These are phyloP conservation scores for Helobdella robusta DNA, from an alignment of 2,888 invertebrate species.

Conservation along the genomic window DNA sequence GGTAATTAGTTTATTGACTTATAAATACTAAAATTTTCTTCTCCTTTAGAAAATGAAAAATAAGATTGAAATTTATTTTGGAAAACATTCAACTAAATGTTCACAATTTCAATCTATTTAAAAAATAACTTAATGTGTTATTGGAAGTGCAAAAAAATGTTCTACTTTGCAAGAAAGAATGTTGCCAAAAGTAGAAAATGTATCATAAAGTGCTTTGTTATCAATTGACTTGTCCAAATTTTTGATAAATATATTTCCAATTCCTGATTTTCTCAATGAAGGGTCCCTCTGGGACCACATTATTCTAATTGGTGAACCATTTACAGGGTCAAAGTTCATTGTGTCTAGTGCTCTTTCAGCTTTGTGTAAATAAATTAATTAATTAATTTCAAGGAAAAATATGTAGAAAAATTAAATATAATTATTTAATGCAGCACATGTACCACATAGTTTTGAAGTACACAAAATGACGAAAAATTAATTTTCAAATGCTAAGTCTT, in stretches of 20 bases:
- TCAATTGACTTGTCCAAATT: conserved; percentile 93
- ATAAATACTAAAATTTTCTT: too few relatives aligned
- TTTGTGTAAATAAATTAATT: too few relatives aligned
- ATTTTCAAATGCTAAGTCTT: too few relatives aligned
- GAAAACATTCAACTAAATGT: background rate
- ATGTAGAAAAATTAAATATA: background rate
- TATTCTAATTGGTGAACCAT: conserved; percentile 92
- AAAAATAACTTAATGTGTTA: background rate
- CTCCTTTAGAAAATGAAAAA: background rate
- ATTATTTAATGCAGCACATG: background rate
- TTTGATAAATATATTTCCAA: conserved; percentile 98
- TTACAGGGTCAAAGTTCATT: conserved; percentile 97
- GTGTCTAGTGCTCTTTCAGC: conserved; percentile 97
- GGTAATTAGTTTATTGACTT: too few relatives aligned
- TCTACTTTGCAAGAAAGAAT: conserved; percentile 91
- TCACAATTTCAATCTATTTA: background rate
- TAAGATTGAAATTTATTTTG: background rate
- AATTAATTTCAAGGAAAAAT: background rate
- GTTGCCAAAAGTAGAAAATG: conserved; percentile 96
- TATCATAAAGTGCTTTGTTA: conserved; percentile 98
- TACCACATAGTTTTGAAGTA: too few relatives aligned
- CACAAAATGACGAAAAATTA: too few relatives aligned
- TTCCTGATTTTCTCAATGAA: conserved; percentile 90
- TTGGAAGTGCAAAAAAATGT: too few relatives aligned
- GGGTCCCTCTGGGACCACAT: conserved; percentile 99